Base-by-base conservation (phyloP, 2,888 invertebrate genomes). In the Cordilura impudica region DNA sequence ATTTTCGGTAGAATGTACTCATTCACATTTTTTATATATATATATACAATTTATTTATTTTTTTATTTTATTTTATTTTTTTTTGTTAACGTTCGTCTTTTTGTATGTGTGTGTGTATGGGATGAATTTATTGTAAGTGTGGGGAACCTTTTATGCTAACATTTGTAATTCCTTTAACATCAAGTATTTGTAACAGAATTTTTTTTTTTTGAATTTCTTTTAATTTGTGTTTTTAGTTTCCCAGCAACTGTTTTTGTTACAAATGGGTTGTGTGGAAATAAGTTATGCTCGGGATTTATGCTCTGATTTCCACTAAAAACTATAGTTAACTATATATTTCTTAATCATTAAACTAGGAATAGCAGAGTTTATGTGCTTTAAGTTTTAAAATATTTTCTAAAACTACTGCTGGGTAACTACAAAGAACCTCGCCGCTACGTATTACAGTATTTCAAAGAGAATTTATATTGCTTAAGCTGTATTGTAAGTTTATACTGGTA, bases 111-210 rank as follows among this genome's bases (percentile, higher is more conserved):
- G 6, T 35, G 21, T 29, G 51, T 51, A 39, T 39, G 29, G 21
- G 5, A 29, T 51, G 21, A 53, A 31, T 35, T 45, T 54, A 54
- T 71, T 67, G 67, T 51, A 51, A 72, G 61, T 71, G 66, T 66
- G 60, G 43, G 19, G 61, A 54, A 61, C 23, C 56, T 67, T 61
- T 66, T 10, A 61, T 77, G 71, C 66, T 77, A 77, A 72, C 77
- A 77, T 72, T 77, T 77, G 77, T 77, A 77, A 72, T 77, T 77
- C 77, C 53, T 72, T 77, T 72, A 77, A 56, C 49, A 72, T 61
- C 53, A 66, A 72, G 56, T 23, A 72, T 72, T 77, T 77, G 10
- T 45, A 45, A n/a, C 12, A 39, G 23, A 39, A n/a, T n/a, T 4
- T n/a, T n/a, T 39, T 39, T 39, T 39, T 39, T 10, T 39, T 39